Conservation (phyloP, 2,797 vertebrate genomes). For the Leptoclinus maculatus region DNA sequence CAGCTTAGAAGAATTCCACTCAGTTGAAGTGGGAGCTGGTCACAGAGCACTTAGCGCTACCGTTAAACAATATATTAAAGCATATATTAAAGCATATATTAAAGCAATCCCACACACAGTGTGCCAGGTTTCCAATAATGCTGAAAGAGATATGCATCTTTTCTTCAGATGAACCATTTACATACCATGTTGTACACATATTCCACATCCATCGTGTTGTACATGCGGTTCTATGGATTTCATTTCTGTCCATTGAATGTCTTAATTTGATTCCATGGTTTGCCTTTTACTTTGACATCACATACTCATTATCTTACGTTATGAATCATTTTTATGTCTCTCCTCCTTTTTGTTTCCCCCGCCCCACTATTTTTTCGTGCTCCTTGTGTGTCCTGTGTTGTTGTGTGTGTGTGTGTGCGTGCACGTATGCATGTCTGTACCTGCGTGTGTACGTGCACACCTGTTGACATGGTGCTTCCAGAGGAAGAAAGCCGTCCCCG, state of each 20-base stretch:
- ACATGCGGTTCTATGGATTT: conserved; percentile 12
- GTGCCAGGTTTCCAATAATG: not conserved
- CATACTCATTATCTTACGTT: conserved; percentile 58
- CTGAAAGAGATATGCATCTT: not conserved
- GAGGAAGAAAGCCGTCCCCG: conserved; percentile 84
- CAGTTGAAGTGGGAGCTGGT: not conserved
- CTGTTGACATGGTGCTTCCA: conserved; percentile 68
- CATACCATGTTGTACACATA: conserved; percentile 23
- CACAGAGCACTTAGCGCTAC: not conserved
- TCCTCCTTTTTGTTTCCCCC: conserved; percentile 53
- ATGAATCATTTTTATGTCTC: conserved; percentile 58
- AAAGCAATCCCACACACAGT: not conserved
- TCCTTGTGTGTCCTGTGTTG: conserved; percentile 56
- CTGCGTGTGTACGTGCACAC: conserved; percentile 41
- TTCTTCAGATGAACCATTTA: conserved; percentile 29
- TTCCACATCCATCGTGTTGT: conserved; percentile 24
- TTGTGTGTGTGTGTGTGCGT: conserved; percentile 50
- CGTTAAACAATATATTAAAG: too few relatives aligned
- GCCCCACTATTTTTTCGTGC: conserved; percentile 53
- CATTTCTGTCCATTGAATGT: conserved; percentile 19
- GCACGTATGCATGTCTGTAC: conserved; percentile 40
- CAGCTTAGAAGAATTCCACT: not conserved
- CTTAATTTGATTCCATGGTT: conserved; percentile 41
- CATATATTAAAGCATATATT: not conserved
- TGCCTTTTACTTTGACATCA: conserved; percentile 50